Conservation (phyloP, 2,888 invertebrate genomes). For the Tineola bisselliella region DNA sequence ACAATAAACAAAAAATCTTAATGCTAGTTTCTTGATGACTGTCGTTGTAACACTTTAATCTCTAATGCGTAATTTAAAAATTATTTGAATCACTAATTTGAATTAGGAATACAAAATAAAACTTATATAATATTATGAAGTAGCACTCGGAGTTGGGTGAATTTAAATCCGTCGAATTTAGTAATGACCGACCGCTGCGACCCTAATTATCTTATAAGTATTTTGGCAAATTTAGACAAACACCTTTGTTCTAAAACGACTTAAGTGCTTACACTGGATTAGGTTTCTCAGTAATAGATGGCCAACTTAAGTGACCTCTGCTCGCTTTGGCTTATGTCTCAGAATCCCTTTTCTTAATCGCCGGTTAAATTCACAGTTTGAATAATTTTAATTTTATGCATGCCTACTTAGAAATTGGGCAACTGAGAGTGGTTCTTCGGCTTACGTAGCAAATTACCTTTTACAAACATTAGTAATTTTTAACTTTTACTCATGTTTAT, state of each 20-base stretch:
- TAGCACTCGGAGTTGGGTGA: neutral
- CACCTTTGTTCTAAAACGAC: neutral
- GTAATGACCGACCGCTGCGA: neutral
- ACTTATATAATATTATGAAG: neutral
- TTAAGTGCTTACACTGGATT: neutral
- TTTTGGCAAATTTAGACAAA: slow-evolving; percentile 1
- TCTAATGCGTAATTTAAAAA: no score
- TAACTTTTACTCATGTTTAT: no score
- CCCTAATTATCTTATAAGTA: slow-evolving; percentile 6
- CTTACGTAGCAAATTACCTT: no score
- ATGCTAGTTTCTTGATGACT: no score
- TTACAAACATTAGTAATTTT: no score
- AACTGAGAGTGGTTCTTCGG: no score
- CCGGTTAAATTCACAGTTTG: neutral
- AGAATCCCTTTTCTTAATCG: neutral
- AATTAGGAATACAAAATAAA: no score
- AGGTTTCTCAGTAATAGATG: neutral
- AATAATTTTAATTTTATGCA: neutral
- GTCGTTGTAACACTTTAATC: no score
- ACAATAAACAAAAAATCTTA: no score
- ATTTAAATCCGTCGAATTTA: neutral
- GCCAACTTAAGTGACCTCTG: neutral
- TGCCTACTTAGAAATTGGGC: no score
- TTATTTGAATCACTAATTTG: no score
- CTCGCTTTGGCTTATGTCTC: neutral